Base-by-base conservation (phyloP, 2,888 invertebrate species). In the Ametastegia equiseti region DNA sequence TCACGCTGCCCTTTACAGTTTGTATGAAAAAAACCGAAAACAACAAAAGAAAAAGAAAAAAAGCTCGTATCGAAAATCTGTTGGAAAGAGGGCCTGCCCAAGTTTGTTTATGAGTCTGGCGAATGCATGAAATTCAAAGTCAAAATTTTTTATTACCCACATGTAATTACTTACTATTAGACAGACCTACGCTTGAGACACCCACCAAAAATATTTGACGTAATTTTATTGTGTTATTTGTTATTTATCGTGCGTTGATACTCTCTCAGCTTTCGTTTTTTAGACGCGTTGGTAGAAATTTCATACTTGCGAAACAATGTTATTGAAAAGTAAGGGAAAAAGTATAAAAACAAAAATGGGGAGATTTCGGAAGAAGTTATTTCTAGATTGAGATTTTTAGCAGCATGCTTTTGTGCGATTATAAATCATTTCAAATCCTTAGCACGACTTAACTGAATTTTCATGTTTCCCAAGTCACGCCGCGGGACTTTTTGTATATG, bases 51-150 rank as follows among this genome's bases (percentile, higher is more conserved):
- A 65, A 33, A 71, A 19, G n/a, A 36, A 13, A 30, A 71, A 75
- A 78, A 78, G 78, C 78, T 78, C n/a, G 78, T 78, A 78, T 78
- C 27, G 39, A 80, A 80, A 80, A 80, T 71, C 71, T 57, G 54
- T 71, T 71, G 63, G 54, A 75, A 50, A 75, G 60, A 63, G 45
- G 77, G 71, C 73, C 81, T 75, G 73, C 63, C 81, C 81, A 65
- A 75, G 63, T 81, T 81, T 81, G 33, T 81, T 75, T 71, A 63
- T 33, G 77, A 81, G 71, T 69, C 80, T 30, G 69, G 81, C 75
- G 57, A 71, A 71, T 80, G 80, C 57, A 78, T 78, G 78, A 78
- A 15, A 75, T 36, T 15, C n/a, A 39, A 67, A 67, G 9, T 30
- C 50, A 75, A 75, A 75, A 75, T 75, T 75, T 54, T 75, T 60